Conservation (phyloP, 1,140 invertebrate genomes). For the Hylyphantes graminicola region DNA sequence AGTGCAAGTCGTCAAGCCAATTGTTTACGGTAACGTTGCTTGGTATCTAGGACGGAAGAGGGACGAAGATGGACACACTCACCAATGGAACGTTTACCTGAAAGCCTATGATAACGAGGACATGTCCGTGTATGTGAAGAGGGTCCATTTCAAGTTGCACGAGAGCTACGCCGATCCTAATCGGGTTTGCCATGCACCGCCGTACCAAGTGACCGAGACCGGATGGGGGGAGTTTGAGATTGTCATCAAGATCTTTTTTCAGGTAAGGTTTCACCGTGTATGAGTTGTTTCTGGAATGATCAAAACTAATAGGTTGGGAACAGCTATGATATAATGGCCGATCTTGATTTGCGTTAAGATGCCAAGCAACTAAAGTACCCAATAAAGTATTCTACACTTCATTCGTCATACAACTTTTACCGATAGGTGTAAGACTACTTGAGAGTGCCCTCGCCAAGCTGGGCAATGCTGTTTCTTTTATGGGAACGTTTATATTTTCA, state of each 20-base stretch:
- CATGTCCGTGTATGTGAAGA: conserved; percentile 95
- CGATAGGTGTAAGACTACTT: no score
- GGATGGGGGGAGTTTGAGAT: conserved; percentile 99
- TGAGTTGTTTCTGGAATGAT: no score
- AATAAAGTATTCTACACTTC: no score
- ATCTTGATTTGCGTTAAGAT: no score
- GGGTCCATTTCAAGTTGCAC: conserved; percentile 97
- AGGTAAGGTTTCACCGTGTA: no score
- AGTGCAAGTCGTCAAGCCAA: conserved; percentile 91
- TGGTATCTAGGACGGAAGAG: conserved; percentile 92
- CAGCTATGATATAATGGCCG: no score
- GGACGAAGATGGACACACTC: conserved; percentile 99
- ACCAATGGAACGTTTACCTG: conserved; percentile 98
- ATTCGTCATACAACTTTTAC: no score
- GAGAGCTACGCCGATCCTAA: conserved; percentile 97
- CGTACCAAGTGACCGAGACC: conserved; percentile 97
- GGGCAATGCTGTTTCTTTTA: no score
- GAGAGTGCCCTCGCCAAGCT: no score
- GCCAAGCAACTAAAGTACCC: no score
- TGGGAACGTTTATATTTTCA: no score
- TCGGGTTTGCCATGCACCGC: conserved; percentile 75
- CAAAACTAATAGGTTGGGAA: no score
- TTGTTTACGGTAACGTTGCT: conserved; percentile 97
- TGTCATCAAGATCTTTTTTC: conserved; percentile 96
- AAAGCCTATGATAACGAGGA: conserved; percentile 90